Evolutionary conservation across 2,797 vertebrate species (phyloP).

Genomic region (Hybognathus amarus): DNA sequence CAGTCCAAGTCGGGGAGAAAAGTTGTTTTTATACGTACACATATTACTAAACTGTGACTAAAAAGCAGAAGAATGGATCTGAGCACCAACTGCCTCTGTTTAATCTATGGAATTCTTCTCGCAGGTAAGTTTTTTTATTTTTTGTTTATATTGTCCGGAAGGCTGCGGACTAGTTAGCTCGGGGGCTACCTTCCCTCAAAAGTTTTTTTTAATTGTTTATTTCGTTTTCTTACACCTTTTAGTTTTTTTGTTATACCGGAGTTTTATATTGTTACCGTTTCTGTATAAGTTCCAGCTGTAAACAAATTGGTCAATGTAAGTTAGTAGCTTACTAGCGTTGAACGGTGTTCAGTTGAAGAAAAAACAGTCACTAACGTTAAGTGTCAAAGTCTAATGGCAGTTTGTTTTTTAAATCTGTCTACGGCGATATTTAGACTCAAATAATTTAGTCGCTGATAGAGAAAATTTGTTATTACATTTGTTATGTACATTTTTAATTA

Average conservation of each 20-base stretch:
- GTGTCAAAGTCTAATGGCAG: neutral
- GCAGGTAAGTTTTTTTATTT: conserved; percentile 72
- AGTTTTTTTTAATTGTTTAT: neutral
- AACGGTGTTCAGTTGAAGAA: neutral
- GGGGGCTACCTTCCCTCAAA: neutral
- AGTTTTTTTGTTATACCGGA: neutral
- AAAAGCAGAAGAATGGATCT: conserved; percentile 68
- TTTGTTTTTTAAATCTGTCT: neutral
- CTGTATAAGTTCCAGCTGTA: neutral
- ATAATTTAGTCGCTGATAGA: neutral
- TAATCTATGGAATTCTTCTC: conserved; percentile 60
- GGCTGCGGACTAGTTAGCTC: conserved; percentile 2
- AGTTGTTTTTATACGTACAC: conserved; percentile 61
- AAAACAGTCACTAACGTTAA: neutral
- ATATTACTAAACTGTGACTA: conserved; percentile 50
- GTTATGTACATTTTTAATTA: neutral
- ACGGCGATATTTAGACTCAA: neutral
- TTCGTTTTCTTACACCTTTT: neutral
- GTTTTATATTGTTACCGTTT: neutral
- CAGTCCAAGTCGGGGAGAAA: conserved; percentile 61
- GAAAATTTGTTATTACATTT: neutral
- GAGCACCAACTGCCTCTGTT: conserved; percentile 47
- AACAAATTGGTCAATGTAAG: neutral
- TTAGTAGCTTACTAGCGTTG: neutral
- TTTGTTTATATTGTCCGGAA: conserved; percentile 36